phyloP scores from a whole-genome alignment of 2,888 invertebrate species.

The Orthosia gothica region DNA sequence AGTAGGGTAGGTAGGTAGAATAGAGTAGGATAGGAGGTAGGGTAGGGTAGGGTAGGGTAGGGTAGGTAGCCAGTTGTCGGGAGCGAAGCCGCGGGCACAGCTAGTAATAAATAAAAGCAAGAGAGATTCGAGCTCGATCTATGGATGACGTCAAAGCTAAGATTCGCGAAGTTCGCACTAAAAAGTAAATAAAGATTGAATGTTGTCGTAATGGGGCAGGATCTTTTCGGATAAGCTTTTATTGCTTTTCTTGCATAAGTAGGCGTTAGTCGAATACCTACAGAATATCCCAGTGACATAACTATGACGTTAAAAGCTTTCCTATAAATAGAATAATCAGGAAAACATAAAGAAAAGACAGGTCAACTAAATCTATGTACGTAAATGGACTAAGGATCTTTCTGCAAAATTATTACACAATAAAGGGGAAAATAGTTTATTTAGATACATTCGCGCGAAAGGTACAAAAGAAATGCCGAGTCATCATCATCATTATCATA shows the following conservation, averaged over 20 bases:
- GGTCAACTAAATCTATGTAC: background rate
- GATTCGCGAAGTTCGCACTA: background rate
- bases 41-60: too few relatives aligned
- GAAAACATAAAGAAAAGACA: background rate
- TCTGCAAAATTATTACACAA: background rate
- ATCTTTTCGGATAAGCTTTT: conserved; percentile 8
- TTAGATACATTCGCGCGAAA: too few relatives aligned
- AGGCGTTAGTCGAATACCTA: background rate
- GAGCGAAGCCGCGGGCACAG: too few relatives aligned
- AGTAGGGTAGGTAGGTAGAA: too few relatives aligned
- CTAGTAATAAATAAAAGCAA: background rate
- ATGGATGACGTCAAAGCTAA: background rate
- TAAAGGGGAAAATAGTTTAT: too few relatives aligned
- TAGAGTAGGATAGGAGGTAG: too few relatives aligned
- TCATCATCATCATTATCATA: too few relatives aligned
- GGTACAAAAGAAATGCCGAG: too few relatives aligned
- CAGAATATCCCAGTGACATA: conserved; percentile 13
- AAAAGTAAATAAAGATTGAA: conserved; percentile 14
- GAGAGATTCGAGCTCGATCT: background rate
- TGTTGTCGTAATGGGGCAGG: background rate
- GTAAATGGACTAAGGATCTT: background rate
- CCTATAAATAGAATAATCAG: background rate
- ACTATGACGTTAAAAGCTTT: conserved; percentile 33
- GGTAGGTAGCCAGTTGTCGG: too few relatives aligned
- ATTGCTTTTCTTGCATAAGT: conserved; percentile 2